Evolutionary conservation across 2,113 vertebrate species (phyloP), one percentile per base, ranked within the genome.

Genomic region (Perognathus longimembris): DNA sequence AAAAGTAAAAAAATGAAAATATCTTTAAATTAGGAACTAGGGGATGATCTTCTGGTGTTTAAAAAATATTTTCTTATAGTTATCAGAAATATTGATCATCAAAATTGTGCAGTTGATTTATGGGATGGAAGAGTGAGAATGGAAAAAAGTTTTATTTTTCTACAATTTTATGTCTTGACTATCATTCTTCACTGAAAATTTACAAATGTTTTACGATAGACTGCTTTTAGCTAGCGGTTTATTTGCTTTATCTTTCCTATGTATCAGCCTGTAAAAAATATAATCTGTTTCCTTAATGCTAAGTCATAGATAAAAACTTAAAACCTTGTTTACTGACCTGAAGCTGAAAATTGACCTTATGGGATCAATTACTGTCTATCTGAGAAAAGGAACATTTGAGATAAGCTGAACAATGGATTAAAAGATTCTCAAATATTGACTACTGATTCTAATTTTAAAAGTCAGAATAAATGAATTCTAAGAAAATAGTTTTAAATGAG

Each of bases 261-360:
- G 36, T 85, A 85, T 88, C n/a, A 82, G 74, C n/a, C 70, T 90
- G 40, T 12, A 85, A 74, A 67, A 94, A 45, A 11, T 7, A 6
- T 7, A 6, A 45, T 93, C 78, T 66, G 8, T 85, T 17, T 85
- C 70, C n/a, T 93, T 88, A 94, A 75, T 78, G 90, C 64, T 38
- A 73, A 88, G 18, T 91, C 74, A 82, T 78, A 94, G 88, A 94
- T 94, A 95, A 54, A 54, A 93, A 90, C 67, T 87, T 90, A 87
- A 54, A 74, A 90, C 24, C 73, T 61, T 94, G 69, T 88, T 93
- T 95, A 78, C 78, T 85, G 88, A 94, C 40, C 36, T 74, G 69
- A 90, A 90, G 74, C 45, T 85, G 85, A 70, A 96, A 90, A 90
- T 88, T 88, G 92, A 96, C 77, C 86, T 94, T 78, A 26, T 40